phyloP scores from a whole-genome alignment of 2,113 vertebrate genomes.

The Promerops cafer region DNA sequence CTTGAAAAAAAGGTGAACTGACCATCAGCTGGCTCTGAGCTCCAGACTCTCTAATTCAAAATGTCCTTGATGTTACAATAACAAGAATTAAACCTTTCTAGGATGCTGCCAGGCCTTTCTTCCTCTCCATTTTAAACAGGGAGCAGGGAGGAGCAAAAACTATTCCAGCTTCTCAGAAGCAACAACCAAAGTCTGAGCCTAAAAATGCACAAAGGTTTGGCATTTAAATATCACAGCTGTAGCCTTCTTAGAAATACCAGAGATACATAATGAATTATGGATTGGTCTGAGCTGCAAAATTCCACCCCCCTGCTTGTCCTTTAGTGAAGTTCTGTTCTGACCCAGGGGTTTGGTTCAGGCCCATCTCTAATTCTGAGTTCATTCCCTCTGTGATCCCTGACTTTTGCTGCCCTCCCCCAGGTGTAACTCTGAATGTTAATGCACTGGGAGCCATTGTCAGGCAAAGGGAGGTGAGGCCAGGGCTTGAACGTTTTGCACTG shows the following conservation, averaged over 20 bases:
- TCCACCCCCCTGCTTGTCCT: not conserved
- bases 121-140: not conserved
- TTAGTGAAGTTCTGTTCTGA: slow-evolving; percentile 7
- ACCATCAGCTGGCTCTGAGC: not conserved
- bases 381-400: not conserved
- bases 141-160: not conserved
- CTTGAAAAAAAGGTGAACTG: not conserved
- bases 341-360: slow-evolving; percentile 24
- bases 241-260: slow-evolving; percentile 58
- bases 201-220: slow-evolving; percentile 51
- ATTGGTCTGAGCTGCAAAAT: slow-evolving; percentile 14
- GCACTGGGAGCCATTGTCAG: not conserved
- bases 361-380: slow-evolving; percentile 24
- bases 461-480: not conserved
- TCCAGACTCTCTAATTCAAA: not conserved
- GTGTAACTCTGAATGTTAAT: slow-evolving; percentile 17
- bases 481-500: not conserved
- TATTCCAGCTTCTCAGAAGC: slow-evolving; percentile 1
- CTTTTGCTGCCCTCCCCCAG: not conserved
- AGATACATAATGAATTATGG: slow-evolving; percentile 55
- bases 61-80: not conserved
- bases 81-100: not conserved
- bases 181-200: slow-evolving; percentile 5
- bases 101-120: not conserved
- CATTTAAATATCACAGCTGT: slow-evolving; percentile 63